Percentiles rank a stretch among this genome's conserved stretches.
Conservation (phyloP, 1,140 invertebrate species). For the Holcopasites calliopsidis region DNA sequence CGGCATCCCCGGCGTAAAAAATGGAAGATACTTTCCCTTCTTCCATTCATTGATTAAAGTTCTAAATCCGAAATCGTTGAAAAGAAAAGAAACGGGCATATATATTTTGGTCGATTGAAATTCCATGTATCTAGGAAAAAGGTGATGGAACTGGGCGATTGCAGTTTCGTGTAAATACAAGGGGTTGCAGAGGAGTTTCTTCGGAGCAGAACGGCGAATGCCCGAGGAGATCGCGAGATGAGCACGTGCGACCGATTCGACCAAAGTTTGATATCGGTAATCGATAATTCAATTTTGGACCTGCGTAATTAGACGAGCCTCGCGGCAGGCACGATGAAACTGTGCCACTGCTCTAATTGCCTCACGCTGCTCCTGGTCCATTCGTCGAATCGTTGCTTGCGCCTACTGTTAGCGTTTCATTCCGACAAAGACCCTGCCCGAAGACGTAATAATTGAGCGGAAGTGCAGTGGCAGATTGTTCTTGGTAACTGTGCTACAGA, state of each 20-base stretch:
- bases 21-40: too few species aligned
- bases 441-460: neutral
- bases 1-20: too few species aligned
- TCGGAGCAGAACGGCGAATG: neutral
- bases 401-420: neutral
- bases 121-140: neutral
- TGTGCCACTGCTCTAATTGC: conserved; percentile 32
- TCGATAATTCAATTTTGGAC: conserved; percentile 40
- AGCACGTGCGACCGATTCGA: conserved; percentile 24
- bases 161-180: neutral
- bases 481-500: too few species aligned
- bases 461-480: too few species aligned
- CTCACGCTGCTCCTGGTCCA: neutral
- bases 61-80: neutral
- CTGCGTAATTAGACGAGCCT: conserved; percentile 30
- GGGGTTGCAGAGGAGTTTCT: too few species aligned
- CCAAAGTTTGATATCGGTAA: conserved; percentile 32
- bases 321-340: conserved; percentile 13
- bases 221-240: neutral
- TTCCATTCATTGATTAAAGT: too few species aligned
- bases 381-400: neutral
- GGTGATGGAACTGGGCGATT: neutral
- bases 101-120: conserved; percentile 4
- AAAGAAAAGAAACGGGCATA: too few species aligned
- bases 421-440: too few species aligned